Conservation (phyloP, 2,888 invertebrate species). For the Mythimna impura region DNA sequence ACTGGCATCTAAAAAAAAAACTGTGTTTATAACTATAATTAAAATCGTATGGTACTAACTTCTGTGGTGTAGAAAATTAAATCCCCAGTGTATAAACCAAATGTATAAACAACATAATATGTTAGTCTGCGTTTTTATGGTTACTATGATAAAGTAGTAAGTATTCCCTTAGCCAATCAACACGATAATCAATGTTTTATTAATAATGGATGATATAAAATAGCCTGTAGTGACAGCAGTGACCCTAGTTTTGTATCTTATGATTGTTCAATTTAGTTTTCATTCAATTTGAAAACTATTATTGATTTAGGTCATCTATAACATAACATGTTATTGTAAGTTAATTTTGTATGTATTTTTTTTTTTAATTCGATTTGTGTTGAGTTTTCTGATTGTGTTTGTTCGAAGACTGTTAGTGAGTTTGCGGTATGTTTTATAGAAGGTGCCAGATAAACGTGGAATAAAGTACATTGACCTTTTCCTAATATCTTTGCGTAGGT, state of each 20-base stretch:
- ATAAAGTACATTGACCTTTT: no score
- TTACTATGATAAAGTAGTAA: constrained; percentile 37
- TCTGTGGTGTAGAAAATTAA: constrained; percentile 49
- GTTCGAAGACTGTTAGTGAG: constrained; percentile 74
- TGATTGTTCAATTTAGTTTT: constrained; percentile 82
- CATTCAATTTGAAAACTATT: constrained; percentile 81
- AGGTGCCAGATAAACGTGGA: no score
- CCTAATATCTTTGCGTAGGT: no score
- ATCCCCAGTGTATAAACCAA: constrained; percentile 44
- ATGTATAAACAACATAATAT: constrained; percentile 44
- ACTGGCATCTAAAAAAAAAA: constrained; percentile 16
- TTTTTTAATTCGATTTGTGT: constrained; percentile 58
- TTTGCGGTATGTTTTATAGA: constrained; percentile 60
- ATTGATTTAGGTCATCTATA: constrained; percentile 74
- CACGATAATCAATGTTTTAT: constrained; percentile 54
- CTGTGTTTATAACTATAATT: constrained; percentile 26
- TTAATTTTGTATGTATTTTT: constrained; percentile 60
- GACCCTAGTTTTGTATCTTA: constrained; percentile 64
- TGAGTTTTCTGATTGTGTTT: constrained; percentile 62
- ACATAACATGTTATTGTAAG: constrained; percentile 61
- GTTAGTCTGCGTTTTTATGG: constrained; percentile 39
- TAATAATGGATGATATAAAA: constrained; percentile 53
- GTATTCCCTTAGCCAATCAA: constrained; percentile 60
- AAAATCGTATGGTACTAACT: constrained; percentile 54
- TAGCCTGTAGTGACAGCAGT: constrained; percentile 32